Base-by-base conservation (phyloP, 2,113 vertebrate genomes). In the Stigmatopora nigra region DNA sequence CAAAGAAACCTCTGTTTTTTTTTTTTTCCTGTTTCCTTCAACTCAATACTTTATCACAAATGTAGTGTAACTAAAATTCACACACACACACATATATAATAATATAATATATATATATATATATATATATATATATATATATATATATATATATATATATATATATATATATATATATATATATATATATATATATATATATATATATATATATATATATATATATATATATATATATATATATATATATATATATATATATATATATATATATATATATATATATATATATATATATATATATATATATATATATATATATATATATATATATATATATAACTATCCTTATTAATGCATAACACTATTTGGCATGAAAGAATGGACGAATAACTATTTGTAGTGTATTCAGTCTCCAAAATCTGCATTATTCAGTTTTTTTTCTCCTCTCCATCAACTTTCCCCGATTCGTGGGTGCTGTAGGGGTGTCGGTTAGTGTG, bases 1-100 rank as follows among this genome's bases (percentile, higher is more conserved):
- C 41, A 36, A 25, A 59, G 22, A 56, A n/a, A 53, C 19, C 49
- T 69, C 20, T 68, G 58, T 45, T 45, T 64, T 31, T 69, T 16
- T 45, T 45, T 64, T 31, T 69, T 16, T 14, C 6, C 53, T 56
- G 6, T 31, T 31, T 13, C 5, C 31, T 38, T 3, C 17, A 12
- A n/a, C 20, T 36, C 57, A 60, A 20, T 31, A 41, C n/a, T 7
- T 5, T 7, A n/a, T 45, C 20, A 45, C 45, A 7, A 56, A 55
- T 25, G 7, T 6, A 22, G 15, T 4, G 45, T 15, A 41, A 8
- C 38, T 41, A 8, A 1, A 41, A 0, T 7, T 45, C 59, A n/a
- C n/a, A n/a, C n/a, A n/a, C n/a, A n/a, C n/a, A n/a, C n/a, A n/a
- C n/a, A n/a, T n/a, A n/a, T n/a, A n/a, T n/a, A n/a, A n/a, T n/a